Percentiles rank a stretch among this genome's conserved stretches.
Evolutionary conservation across 2,797 vertebrate genomes (phyloP).

Genomic region (Sebastes taczanowskii): DNA sequence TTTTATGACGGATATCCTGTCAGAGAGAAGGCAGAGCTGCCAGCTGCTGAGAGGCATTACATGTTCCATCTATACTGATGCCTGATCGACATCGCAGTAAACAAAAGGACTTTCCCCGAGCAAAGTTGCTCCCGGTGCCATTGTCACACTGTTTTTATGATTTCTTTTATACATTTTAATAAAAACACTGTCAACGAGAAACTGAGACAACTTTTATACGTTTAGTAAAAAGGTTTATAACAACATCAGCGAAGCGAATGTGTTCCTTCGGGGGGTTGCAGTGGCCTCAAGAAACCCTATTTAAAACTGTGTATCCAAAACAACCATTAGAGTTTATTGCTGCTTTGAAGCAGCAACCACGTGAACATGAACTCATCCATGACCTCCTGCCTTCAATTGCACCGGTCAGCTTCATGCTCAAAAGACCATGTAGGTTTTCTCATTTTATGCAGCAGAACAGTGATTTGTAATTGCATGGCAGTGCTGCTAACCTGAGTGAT

Average conservation of each 20-base stretch:
- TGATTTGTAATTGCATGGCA: constrained; percentile 24
- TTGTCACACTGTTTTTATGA: constrained; percentile 17
- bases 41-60: constrained; percentile 48
- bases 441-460: constrained; percentile 17
- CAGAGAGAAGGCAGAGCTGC: constrained; percentile 52
- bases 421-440: constrained; percentile 21
- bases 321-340: constrained; percentile 28
- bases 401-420: constrained; percentile 42
- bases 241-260: constrained; percentile 29
- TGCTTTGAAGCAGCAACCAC: constrained; percentile 21
- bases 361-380: constrained; percentile 34
- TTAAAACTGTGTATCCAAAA: constrained; percentile 34
- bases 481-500: constrained; percentile 3
- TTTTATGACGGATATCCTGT: constrained; percentile 67
- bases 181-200: neutral
- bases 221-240: constrained; percentile 12
- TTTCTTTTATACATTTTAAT: constrained; percentile 14
- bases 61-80: constrained; percentile 42
- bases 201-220: constrained; percentile 1
- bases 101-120: constrained; percentile 51
- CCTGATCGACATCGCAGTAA: constrained; percentile 48
- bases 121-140: constrained; percentile 13
- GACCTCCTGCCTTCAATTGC: constrained; percentile 16
- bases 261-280: neutral
- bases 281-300: constrained; percentile 5